Evolutionary conservation across 1,140 invertebrate genomes (phyloP), one percentile per base, ranked within the genome.

Genomic region (Steinernema feltiae): DNA sequence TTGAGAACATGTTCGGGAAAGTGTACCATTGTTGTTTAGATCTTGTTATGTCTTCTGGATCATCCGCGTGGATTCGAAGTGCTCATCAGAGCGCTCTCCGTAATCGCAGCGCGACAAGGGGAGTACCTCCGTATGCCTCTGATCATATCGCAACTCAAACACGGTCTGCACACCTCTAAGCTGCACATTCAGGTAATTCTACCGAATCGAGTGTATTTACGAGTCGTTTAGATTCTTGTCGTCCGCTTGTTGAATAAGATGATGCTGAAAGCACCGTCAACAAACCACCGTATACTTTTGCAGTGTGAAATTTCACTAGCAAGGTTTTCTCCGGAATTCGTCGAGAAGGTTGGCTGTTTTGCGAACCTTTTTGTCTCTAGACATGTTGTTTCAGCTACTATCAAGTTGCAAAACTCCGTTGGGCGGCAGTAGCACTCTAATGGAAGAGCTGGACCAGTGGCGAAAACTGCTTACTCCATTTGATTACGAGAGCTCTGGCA

Each of bases 151-250:
- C 80, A 81, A 73, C 32, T 81, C 15, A 81, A 80, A 31, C 80
- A 81, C 74, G 80, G 80, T 27, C 70, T 81, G 3, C 80, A 81
- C 70, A 81, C 80, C 21, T 48, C 77, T 0, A 81, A 81, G 63
- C 48, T 81, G 7, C 80, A 81, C 46, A 81, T 81, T 30, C 80
- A 81, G 74, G 79, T 79, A 41, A 53, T 18, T 32, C 53, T 27
- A 15, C 12, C 35, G 18, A 41, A 17, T 29, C 15, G 17, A 24
- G 12, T 79, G 27, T 32, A 3, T 79, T 73, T 12, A 3, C 41
- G 2, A 0, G 24, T 29, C 1, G 0, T 35, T 74, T 32, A 80
- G 76, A 81, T 81, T 30, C 73, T 81, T 7, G 79, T 81, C 31
- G 80, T 76, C 24, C 46, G 79, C 32, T 48, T 81, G 7, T 74